Conservation (phyloP, 2,113 vertebrate genomes). For the Etheostoma spectabile region DNA sequence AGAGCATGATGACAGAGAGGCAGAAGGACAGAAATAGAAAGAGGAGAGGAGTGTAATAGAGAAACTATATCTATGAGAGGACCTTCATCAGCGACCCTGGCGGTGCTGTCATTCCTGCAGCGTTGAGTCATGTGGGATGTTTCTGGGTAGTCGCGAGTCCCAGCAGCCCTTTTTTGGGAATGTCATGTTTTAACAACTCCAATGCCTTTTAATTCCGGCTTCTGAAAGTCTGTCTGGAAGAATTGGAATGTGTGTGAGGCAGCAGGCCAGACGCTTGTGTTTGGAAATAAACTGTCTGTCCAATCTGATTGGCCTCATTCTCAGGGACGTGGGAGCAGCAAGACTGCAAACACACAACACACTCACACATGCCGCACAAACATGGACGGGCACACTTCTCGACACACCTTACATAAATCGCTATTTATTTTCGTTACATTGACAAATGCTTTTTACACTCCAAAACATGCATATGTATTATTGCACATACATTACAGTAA, state of each 20-base stretch:
- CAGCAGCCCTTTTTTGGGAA: slow-evolving; percentile 98
- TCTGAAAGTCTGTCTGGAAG: slow-evolving; percentile 92
- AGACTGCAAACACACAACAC: slow-evolving; percentile 51
- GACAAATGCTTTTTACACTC: neutral
- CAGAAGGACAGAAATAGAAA: slow-evolving; percentile 42
- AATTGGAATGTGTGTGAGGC: slow-evolving; percentile 90
- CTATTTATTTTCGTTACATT: neutral
- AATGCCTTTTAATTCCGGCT: slow-evolving; percentile 87
- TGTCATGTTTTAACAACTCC: slow-evolving; percentile 96
- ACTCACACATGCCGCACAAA: slow-evolving; percentile 33
- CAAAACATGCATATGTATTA: slow-evolving; percentile 23
- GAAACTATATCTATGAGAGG: slow-evolving; percentile 62
- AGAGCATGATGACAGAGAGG: slow-evolving; percentile 20
- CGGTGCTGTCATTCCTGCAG: slow-evolving; percentile 96
- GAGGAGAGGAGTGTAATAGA: slow-evolving; percentile 23
- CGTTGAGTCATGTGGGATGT: slow-evolving; percentile 96
- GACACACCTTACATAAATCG: slow-evolving; percentile 39
- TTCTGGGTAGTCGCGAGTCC: slow-evolving; percentile 91
- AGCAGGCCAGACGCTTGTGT: slow-evolving; percentile 85
- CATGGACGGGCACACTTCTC: slow-evolving; percentile 23
- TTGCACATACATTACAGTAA: slow-evolving; percentile 31
- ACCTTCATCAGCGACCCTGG: slow-evolving; percentile 85
- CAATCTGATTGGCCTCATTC: slow-evolving; percentile 75
- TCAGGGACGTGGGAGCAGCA: slow-evolving; percentile 80
- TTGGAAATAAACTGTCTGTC: slow-evolving; percentile 84